A percentile compares a stretch with the other conserved stretches of the same genome.
phyloP scores from a whole-genome alignment of 1,140 invertebrate genomes.

The Aplysia californica region DNA sequence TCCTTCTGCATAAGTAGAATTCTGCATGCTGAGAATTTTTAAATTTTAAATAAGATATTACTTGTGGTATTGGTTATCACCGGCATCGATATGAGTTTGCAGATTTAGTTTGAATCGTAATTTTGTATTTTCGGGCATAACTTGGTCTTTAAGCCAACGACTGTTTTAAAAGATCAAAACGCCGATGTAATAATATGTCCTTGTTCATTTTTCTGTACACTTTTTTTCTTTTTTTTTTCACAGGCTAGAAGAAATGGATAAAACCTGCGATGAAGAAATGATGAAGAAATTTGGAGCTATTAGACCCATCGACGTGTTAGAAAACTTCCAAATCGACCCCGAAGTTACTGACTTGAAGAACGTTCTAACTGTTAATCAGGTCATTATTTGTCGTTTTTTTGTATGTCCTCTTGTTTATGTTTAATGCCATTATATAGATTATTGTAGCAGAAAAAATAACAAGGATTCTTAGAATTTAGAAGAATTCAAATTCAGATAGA shows the following conservation, averaged over 20 bases:
- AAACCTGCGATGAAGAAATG: slow-evolving; percentile 10
- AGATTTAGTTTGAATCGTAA: background rate
- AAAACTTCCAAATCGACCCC: slow-evolving; percentile 13
- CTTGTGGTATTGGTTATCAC: background rate
- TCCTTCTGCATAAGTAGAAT: too few relatives aligned
- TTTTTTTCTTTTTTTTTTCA: background rate
- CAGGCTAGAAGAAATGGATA: slow-evolving; percentile 6
- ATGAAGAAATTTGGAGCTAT: slow-evolving; percentile 11
- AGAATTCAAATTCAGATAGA: background rate
- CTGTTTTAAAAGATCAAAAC: background rate
- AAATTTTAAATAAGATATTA: background rate
- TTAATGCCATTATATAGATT: background rate
- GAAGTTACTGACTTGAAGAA: background rate
- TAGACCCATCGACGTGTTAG: background rate
- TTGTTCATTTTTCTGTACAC: background rate
- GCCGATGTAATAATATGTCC: background rate
- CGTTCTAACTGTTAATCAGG: background rate
- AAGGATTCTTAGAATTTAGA: background rate
- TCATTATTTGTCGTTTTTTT: background rate
- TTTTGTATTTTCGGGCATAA: background rate
- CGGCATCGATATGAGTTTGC: background rate
- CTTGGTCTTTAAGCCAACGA: background rate
- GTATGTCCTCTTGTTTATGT: background rate
- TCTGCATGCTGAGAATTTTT: too few relatives aligned
- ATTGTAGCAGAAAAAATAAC: background rate